Conservation (phyloP, 2,888 invertebrate genomes). For the Flexamia atlantica region DNA sequence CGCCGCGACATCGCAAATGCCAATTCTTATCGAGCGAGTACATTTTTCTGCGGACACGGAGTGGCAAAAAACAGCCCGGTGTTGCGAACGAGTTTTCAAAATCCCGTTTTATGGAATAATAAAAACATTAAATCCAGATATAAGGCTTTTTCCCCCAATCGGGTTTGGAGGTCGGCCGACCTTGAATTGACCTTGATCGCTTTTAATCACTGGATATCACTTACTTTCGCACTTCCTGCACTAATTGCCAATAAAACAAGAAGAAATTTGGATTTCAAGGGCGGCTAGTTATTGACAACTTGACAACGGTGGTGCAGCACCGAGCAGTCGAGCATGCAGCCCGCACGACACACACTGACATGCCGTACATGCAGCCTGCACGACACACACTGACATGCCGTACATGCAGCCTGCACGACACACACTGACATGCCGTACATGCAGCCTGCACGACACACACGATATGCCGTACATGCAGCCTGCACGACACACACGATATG, state of each 20-base stretch:
- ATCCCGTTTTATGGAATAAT: slow-evolving; percentile 20
- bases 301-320: neutral
- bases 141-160: neutral
- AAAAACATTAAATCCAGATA: slow-evolving; percentile 35
- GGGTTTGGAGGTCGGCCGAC: slow-evolving; percentile 43
- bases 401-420: too few species aligned
- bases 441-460: too few species aligned
- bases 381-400: too few species aligned
- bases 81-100: slow-evolving; percentile 12
- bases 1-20: neutral
- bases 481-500: too few species aligned
- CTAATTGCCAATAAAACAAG: slow-evolving; percentile 21
- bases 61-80: neutral
- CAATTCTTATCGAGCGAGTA: neutral
- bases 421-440: too few species aligned
- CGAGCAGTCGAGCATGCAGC: neutral
- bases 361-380: too few species aligned
- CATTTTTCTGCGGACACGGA: neutral
- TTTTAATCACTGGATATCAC: slow-evolving; percentile 47
- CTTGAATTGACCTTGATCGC: slow-evolving; percentile 41
- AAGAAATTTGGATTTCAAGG: slow-evolving; percentile 21
- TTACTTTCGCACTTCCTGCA: slow-evolving; percentile 55
- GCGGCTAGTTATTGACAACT: neutral
- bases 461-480: too few species aligned
- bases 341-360: too few species aligned